Percentiles rank a stretch among this genome's conserved stretches.
These are phyloP conservation scores for Adelosebastes latens DNA, from an alignment of 2,797 vertebrate species.

Conservation along the genomic window DNA sequence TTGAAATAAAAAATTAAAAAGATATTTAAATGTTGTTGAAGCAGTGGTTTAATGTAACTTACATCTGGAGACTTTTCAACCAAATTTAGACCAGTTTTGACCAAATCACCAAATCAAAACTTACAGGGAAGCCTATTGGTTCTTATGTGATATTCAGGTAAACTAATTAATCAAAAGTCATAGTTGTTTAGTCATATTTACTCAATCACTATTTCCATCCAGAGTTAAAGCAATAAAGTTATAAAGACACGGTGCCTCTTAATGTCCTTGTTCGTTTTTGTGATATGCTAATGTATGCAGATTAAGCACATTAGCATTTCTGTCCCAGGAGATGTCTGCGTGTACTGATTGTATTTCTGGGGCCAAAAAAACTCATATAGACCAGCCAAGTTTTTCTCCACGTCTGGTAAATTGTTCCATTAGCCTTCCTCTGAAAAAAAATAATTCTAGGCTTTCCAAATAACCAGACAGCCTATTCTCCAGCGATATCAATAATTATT, in stretches of 20 bases:
- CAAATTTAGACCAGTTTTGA: not conserved
- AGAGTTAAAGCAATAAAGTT: slow-evolving; percentile 39
- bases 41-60: not conserved
- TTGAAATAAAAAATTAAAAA: not conserved
- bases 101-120: not conserved
- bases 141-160: not conserved
- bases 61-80: not conserved
- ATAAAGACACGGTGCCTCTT: slow-evolving; percentile 58
- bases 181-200: slow-evolving; percentile 13
- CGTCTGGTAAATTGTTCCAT: slow-evolving; percentile 63
- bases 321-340: slow-evolving; percentile 65
- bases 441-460: slow-evolving; percentile 60
- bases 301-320: slow-evolving; percentile 72
- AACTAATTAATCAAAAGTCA: not conserved
- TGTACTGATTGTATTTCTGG: slow-evolving; percentile 68
- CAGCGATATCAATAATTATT: slow-evolving; percentile 58
- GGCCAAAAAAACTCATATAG: slow-evolving; percentile 46
- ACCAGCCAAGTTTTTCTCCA: slow-evolving; percentile 26
- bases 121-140: not conserved
- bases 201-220: slow-evolving; percentile 14
- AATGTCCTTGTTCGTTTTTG: slow-evolving; percentile 72
- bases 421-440: slow-evolving; percentile 35
- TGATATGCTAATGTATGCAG: slow-evolving; percentile 78
- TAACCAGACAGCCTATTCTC: slow-evolving; percentile 49
- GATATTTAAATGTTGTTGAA: not conserved